phyloP scores from a whole-genome alignment of 2,113 vertebrate species.

The Oryzias melastigma region DNA sequence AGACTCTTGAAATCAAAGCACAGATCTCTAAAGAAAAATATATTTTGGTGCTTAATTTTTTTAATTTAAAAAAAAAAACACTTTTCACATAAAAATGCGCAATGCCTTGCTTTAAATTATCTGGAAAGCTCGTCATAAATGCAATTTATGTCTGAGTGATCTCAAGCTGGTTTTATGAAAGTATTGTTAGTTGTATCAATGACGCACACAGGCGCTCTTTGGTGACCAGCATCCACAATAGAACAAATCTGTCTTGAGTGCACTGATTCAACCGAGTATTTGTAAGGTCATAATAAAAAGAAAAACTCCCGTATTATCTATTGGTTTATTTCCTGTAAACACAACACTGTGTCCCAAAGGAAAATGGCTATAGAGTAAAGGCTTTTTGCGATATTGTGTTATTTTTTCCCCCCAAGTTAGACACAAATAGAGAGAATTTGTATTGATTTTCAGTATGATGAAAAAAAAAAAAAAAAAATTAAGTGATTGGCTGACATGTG shows the following conservation, averaged over 20 bases:
- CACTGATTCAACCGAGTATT: no score
- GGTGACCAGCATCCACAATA: no score
- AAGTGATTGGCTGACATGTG: slow-evolving; percentile 48
- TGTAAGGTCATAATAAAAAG: not conserved
- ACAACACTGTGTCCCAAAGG: not conserved
- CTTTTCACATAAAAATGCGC: not conserved
- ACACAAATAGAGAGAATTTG: slow-evolving; percentile 5
- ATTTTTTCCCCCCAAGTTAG: slow-evolving; percentile 7
- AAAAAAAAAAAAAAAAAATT: slow-evolving; percentile 8
- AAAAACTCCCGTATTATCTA: not conserved
- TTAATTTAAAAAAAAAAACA: no score
- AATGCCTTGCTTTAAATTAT: slow-evolving; percentile 55
- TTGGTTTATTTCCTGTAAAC: slow-evolving; percentile 14
- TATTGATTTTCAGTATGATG: slow-evolving; percentile 53
- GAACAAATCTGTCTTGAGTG: no score
- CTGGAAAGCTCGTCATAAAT: slow-evolving; percentile 51
- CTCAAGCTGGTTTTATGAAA: not conserved
- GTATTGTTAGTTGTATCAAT: no score
- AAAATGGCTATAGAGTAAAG: slow-evolving; percentile 14
- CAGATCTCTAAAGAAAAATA: no score
- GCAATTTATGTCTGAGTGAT: slow-evolving; percentile 40
- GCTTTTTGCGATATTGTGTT: slow-evolving; percentile 23
- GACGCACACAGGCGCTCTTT: no score
- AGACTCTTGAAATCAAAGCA: no score
- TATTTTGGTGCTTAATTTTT: no score